Evolutionary conservation across 2,113 vertebrate genomes (phyloP).

Genomic region (Heteronetta atricapilla): DNA sequence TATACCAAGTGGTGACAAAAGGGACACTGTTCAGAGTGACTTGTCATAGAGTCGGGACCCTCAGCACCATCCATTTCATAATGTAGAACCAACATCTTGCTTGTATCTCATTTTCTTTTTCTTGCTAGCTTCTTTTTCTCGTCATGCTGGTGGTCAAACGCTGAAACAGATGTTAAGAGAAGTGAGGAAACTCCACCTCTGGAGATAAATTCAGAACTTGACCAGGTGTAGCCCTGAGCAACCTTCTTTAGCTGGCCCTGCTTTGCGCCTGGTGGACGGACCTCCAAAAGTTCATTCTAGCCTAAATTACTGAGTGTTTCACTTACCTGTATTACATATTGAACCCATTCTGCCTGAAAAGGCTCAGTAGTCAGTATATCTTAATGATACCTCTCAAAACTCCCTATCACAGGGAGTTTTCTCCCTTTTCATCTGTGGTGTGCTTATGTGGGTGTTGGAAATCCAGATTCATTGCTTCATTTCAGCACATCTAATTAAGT

Average conservation of each 20-base stretch:
- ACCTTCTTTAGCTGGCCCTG: not conserved
- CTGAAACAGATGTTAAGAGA: not conserved
- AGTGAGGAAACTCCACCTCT: not conserved
- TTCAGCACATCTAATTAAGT: not conserved
- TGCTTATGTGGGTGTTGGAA: not conserved
- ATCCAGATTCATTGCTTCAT: not conserved
- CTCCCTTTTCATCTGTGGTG: not conserved
- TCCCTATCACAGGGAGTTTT: not conserved
- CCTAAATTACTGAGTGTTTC: not conserved
- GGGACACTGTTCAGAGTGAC: not conserved
- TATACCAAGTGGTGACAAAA: accelerated
- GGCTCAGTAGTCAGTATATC: not conserved
- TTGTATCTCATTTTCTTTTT: not conserved
- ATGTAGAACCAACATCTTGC: not conserved
- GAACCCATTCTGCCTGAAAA: not conserved
- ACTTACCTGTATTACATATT: not conserved
- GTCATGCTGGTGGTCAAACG: not conserved
- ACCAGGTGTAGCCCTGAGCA: not conserved
- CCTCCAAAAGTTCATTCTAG: not conserved
- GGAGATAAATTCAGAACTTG: not conserved
- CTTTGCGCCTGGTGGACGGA: not conserved
- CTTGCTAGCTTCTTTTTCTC: not conserved
- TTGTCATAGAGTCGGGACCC: not conserved
- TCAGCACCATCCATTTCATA: not conserved
- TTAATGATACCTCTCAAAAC: not conserved